A percentile compares a stretch with the other conserved stretches of the same genome.
Conservation (phyloP, 2,797 vertebrate species). For the Sebastolobus altivelis region DNA sequence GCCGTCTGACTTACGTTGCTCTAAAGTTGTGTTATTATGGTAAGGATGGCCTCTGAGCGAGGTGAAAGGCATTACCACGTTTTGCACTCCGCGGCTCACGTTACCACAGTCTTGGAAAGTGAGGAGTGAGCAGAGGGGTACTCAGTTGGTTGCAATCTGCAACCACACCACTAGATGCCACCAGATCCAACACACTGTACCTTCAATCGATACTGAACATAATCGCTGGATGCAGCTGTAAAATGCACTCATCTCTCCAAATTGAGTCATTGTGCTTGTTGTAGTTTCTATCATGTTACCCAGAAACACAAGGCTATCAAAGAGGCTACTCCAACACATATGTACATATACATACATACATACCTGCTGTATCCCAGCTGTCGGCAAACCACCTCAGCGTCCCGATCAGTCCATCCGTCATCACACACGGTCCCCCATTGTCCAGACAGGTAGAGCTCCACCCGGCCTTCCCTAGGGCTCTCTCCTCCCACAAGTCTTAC, state of each 20-base stretch:
- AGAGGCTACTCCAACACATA: background rate
- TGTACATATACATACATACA: background rate
- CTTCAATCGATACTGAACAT: background rate
- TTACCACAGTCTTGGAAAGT: too few relatives aligned
- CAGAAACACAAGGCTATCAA: background rate
- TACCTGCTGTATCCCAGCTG: constrained; percentile 97
- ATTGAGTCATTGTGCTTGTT: background rate
- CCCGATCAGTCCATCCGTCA: constrained; percentile 96
- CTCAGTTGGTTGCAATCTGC: too few relatives aligned
- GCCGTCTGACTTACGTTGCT: too few relatives aligned
- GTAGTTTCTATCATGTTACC: background rate
- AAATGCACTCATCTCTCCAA: background rate
- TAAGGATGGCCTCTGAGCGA: too few relatives aligned
- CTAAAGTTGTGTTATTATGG: too few relatives aligned
- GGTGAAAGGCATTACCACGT: too few relatives aligned
- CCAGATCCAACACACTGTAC: too few relatives aligned
- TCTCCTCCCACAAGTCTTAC: constrained; percentile 95
- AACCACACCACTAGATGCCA: too few relatives aligned
- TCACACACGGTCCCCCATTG: constrained; percentile 98
- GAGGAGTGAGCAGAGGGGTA: too few relatives aligned
- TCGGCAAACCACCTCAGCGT: constrained; percentile 94
- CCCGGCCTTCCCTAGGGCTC: constrained; percentile 93
- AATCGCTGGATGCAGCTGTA: background rate
- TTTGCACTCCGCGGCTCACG: too few relatives aligned
- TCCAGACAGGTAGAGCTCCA: constrained; percentile 93